phyloP scores from a whole-genome alignment of 2,797 vertebrate genomes.

The Xerus rutilus region DNA sequence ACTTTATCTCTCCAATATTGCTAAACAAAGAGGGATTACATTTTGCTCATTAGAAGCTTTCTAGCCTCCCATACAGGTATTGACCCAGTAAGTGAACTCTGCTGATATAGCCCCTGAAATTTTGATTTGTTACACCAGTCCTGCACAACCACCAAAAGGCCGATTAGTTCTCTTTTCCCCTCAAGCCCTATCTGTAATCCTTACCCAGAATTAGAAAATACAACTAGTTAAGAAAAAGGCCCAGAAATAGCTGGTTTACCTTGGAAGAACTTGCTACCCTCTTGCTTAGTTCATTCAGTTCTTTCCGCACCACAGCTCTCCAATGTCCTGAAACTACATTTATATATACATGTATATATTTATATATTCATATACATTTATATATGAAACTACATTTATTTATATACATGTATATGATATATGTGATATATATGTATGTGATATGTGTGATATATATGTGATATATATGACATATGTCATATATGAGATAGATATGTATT shows the following conservation, averaged over 20 bases:
- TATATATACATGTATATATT: no score
- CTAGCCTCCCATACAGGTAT: not conserved
- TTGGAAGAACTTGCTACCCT: not conserved
- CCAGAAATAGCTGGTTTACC: not conserved
- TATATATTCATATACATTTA: no score
- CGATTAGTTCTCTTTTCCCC: not conserved
- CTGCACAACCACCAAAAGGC: not conserved
- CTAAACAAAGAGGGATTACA: not conserved
- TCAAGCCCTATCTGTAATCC: not conserved
- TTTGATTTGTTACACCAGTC: not conserved
- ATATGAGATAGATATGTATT: not conserved
- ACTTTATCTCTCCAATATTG: not conserved
- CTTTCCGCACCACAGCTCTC: not conserved
- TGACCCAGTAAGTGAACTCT: slow-evolving; percentile 15
- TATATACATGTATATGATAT: no score
- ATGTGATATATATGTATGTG: no score
- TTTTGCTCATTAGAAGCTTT: not conserved
- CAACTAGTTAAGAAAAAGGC: not conserved
- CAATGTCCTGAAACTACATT: not conserved
- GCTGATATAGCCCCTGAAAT: not conserved
- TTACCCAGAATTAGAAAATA: not conserved
- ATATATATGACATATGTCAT: not conserved
- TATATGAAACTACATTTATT: not conserved
- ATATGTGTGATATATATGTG: no score
- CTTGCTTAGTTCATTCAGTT: not conserved